phyloP scores from a whole-genome alignment of 2,113 vertebrate genomes.

The Syngnathus floridae region DNA sequence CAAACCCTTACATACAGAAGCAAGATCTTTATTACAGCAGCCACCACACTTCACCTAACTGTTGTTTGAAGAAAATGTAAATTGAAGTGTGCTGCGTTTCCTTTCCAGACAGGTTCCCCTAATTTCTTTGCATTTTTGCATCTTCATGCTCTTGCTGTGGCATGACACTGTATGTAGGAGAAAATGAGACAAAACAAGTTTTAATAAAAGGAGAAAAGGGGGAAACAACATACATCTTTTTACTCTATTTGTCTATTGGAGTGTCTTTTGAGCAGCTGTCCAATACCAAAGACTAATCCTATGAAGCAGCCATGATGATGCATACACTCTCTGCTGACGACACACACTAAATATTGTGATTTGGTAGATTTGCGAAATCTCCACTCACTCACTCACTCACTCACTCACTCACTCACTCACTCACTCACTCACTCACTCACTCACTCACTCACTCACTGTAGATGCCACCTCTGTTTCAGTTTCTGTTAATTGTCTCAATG shows the following conservation, averaged over 20 bases:
- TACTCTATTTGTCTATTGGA: slow-evolving; percentile 28
- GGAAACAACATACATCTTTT: slow-evolving; percentile 2
- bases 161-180: slow-evolving; percentile 62
- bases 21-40: slow-evolving; percentile 49
- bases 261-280: slow-evolving; percentile 57
- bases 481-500: slow-evolving; percentile 28
- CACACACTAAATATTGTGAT: slow-evolving; percentile 56
- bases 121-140: slow-evolving; percentile 8
- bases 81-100: slow-evolving; percentile 2
- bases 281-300: slow-evolving; percentile 59
- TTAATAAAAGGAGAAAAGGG: slow-evolving; percentile 41
- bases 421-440: too few relatives aligned
- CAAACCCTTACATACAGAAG: slow-evolving; percentile 55
- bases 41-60: slow-evolving; percentile 49
- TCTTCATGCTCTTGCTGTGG: slow-evolving; percentile 28
- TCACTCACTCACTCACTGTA: too few relatives aligned
- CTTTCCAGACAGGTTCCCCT: background rate
- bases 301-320: slow-evolving; percentile 62
- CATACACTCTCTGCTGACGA: slow-evolving; percentile 46
- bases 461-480: too few relatives aligned
- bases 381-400: slow-evolving; percentile 11
- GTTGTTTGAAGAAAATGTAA: background rate
- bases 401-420: too few relatives aligned
- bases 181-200: slow-evolving; percentile 60
- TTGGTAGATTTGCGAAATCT: slow-evolving; percentile 57